Evolutionary conservation across 2,888 invertebrate genomes (phyloP).

Genomic region (Bombyx huttoni): DNA sequence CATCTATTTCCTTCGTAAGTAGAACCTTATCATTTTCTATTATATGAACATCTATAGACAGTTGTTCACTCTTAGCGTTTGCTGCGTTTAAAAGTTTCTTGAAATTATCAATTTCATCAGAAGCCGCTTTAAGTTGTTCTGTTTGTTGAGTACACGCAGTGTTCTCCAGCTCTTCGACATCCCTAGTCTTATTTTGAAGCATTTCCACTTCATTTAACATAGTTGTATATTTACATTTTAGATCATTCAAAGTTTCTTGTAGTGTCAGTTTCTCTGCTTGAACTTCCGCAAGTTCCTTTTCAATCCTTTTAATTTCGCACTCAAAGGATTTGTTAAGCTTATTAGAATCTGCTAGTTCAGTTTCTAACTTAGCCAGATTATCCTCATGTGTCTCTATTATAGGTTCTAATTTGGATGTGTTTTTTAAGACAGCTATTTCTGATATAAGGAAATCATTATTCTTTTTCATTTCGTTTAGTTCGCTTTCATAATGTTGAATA

Average conservation of each 20-base stretch:
- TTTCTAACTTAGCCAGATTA: constrained; percentile 75
- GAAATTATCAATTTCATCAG: constrained; percentile 51
- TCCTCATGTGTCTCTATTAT: constrained; percentile 82
- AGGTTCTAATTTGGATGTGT: constrained; percentile 77
- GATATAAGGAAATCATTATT: constrained; percentile 79
- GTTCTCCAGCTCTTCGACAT: constrained; percentile 62
- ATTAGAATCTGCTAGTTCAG: constrained; percentile 75
- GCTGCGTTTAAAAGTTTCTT: constrained; percentile 40
- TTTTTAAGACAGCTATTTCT: constrained; percentile 76
- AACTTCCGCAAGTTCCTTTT: constrained; percentile 64
- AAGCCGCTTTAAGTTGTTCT: constrained; percentile 32
- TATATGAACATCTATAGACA: constrained; percentile 65
- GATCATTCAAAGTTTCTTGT: constrained; percentile 62
- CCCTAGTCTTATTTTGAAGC: constrained; percentile 56
- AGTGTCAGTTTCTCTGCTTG: constrained; percentile 52
- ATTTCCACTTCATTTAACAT: constrained; percentile 55
- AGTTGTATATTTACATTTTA: constrained; percentile 67
- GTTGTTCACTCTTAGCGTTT: constrained; percentile 57
- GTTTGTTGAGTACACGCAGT: constrained; percentile 31
- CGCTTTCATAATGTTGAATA: constrained; percentile 71
- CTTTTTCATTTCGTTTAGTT: constrained; percentile 76
- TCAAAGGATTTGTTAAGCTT: constrained; percentile 73
- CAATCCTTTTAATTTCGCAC: constrained; percentile 71
- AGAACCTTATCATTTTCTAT: constrained; percentile 66
- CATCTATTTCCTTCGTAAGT: constrained; percentile 52